Evolutionary conservation across 2,797 vertebrate genomes (phyloP), one percentile per base, ranked within the genome.

Genomic region (Botia kubotai): DNA sequence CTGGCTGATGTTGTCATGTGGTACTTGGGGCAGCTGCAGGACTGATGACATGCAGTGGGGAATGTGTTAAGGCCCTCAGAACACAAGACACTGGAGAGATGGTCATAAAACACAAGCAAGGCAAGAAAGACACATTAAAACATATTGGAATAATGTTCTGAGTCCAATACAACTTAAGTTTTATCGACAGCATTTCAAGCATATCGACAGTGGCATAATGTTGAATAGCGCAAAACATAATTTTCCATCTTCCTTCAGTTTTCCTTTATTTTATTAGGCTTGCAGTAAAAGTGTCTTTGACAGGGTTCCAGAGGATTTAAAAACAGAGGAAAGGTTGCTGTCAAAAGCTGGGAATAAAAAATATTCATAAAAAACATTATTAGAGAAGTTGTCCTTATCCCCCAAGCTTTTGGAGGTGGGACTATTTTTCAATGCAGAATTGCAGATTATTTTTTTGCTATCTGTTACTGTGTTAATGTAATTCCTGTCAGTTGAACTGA

Each of bases 1-100:
- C 86, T 88, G 85, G 87, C 87, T 90, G 87, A 86, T 90, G 86
- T 90, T 90, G 89, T 91, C 89, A 72, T 80, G 87, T 83, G 83
- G 87, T 87, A 89, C 90, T 92, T 84, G 55, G 77, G 83, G 84
- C 86, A 86, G 87, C 83, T 87, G 87, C 88, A 85, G 89, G 87
- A 80, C 79, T 89, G 89, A 93, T 90, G 91, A 89, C 89, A 89
- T 86, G 85, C 85, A 81, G 81, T 88, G 85, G 33, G 1, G 84
- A 88, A 81, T 77, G 77, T 65, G 86, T 87, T 73, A 73, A 57
- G 88, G 87, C 87, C 84, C 83, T 84, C 29, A 72, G 80, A 81
- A 80, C 86, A 90, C 87, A 83, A 86, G 78, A 77, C 75, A 72
- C 75, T 72, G 71, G 68, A 26, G 55, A 84, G 75, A 77, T 36